Evolutionary conservation across 2,888 invertebrate genomes (phyloP).

Genomic region (Hydraecia micacea): DNA sequence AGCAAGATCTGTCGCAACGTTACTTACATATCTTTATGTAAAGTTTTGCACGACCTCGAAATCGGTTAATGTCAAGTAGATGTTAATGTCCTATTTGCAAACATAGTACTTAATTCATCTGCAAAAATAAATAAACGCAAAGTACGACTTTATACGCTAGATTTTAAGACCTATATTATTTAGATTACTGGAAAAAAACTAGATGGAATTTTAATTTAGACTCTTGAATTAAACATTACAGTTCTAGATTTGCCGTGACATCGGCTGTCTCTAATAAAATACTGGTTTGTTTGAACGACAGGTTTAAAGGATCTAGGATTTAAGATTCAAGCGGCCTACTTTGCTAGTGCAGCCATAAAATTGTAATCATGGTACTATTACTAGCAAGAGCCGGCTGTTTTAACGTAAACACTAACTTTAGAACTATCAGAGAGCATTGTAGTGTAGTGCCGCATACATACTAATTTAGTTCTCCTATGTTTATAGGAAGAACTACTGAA

Average conservation of each 20-base stretch:
- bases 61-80: constrained; percentile 60
- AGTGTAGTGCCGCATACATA: constrained; percentile 44
- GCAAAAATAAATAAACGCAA: neutral
- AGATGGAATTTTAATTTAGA: neutral
- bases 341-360: constrained; percentile 36
- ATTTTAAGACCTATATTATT: constrained; percentile 11
- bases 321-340: constrained; percentile 23
- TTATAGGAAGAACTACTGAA: constrained; percentile 13
- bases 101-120: constrained; percentile 31
- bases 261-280: constrained; percentile 12
- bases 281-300: constrained; percentile 9
- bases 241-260: constrained; percentile 23
- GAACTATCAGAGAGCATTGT: constrained; percentile 31
- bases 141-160: neutral
- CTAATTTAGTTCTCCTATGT: constrained; percentile 40
- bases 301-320: constrained; percentile 30
- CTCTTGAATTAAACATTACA: constrained; percentile 48
- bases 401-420: constrained; percentile 44
- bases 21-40: constrained; percentile 21
- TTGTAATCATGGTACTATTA: constrained; percentile 32
- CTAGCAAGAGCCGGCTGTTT: constrained; percentile 41
- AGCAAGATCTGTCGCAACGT: constrained; percentile 21
- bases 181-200: neutral
- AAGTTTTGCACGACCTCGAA: constrained; percentile 49
- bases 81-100: constrained; percentile 60